Conservation (phyloP, 2,797 vertebrate species). For the Lophotriccus pileatus region DNA sequence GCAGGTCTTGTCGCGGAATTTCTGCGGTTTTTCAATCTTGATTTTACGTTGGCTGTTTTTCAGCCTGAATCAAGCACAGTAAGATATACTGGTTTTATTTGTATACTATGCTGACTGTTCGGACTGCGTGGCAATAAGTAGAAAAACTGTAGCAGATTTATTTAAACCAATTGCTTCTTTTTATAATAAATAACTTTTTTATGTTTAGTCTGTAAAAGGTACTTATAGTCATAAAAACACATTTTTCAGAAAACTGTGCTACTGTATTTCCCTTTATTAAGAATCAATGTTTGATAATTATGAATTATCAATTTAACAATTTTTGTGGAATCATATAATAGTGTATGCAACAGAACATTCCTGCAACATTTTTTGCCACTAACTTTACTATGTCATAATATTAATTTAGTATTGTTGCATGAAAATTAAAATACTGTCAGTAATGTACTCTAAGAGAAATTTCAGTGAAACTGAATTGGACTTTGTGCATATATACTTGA, state of each 20-base stretch:
- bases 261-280: neutral
- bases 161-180: neutral
- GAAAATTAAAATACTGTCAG: neutral
- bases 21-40: constrained; percentile 91
- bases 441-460: neutral
- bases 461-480: neutral
- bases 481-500: neutral
- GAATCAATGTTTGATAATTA: neutral
- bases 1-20: constrained; percentile 91
- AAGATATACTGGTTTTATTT: constrained; percentile 56
- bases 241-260: neutral
- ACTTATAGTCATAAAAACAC: neutral
- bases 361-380: neutral
- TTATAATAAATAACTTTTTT: neutral
- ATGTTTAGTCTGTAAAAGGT: neutral
- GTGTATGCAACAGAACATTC: neutral
- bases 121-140: neutral
- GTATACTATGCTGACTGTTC: neutral
- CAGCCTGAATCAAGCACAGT: constrained; percentile 92
- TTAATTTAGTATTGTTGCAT: neutral
- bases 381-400: neutral
- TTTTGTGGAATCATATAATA: neutral
- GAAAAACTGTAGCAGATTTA: neutral
- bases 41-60: constrained; percentile 94
- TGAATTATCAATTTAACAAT: neutral